Evolutionary conservation across 2,888 invertebrate species (phyloP).

Genomic region (Sepioteuthis lessoniana): DNA sequence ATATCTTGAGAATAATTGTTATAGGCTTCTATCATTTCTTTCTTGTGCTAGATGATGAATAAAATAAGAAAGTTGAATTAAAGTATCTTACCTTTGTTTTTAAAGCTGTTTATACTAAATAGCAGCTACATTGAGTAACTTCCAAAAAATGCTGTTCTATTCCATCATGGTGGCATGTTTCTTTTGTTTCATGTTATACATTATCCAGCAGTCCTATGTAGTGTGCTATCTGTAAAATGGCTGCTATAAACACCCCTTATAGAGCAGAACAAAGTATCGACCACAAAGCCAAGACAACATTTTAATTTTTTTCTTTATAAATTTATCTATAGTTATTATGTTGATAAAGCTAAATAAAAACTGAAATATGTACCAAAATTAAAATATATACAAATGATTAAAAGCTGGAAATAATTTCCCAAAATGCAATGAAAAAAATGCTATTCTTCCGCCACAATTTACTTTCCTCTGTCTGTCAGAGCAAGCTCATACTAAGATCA

Average conservation of each 20-base stretch:
- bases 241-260: not conserved
- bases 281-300: not conserved
- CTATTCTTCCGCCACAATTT: not conserved
- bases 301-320: not conserved
- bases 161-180: not conserved
- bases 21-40: not conserved
- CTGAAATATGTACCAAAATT: not conserved
- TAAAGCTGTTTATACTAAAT: not conserved
- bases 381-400: not conserved
- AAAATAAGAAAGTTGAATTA: not conserved
- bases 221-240: constrained; percentile 33
- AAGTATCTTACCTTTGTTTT: not conserved
- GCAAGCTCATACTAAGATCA: not conserved
- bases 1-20: not conserved
- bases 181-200: constrained; percentile 14
- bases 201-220: not conserved
- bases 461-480: not conserved
- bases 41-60: not conserved
- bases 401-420: not conserved
- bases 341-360: not conserved
- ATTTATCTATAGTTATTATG: not conserved
- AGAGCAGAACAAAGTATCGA: not conserved
- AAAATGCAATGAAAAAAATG: not conserved
- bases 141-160: not conserved
- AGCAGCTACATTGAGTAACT: not conserved